Base-by-base conservation (phyloP, 2,113 vertebrate species). In the Phyllostomus hastatus region DNA sequence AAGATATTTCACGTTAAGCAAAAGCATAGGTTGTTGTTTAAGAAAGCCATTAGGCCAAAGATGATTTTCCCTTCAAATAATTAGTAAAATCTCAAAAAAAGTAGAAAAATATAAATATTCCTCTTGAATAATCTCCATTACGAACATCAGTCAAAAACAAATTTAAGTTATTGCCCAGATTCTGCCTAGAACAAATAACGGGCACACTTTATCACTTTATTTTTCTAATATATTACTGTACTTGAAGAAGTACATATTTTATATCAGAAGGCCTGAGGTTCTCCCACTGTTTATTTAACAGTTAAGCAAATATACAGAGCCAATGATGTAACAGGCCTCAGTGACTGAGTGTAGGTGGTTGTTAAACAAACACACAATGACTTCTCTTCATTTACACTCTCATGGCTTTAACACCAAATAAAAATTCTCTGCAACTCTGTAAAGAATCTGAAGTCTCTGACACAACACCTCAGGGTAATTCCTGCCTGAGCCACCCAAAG, bases 51-150 rank as follows among this genome's bases (percentile, higher is more conserved):
- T 31, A 83, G 89, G 48, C 19, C n/a, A n/a, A 91, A 88, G 66
- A n/a, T 15, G 17, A 38, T 38, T 66, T 46, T 38, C n/a, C 57
- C 64, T 70, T 80, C 64, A 46, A 4, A 69, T 72, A 95, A 94
- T 87, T 52, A 70, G 41, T 46, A 11, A 94, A 24, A 33, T 41
- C 38, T 46, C 81, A 24, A 87, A 72, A 80, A 90, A 88, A 72
- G 8, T 0, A 87, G 33, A 86, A 54, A 78, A 4, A 28, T 48
- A 76, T 78, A 31, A 79, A 80, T 66, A 57, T 64, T 89, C 73
- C 8, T 78, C n/a, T 46, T 43, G 19, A 92, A 90, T 73, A 96
- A 95, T 57, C 72, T 76, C 64, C 24, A 41, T 90, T 92, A 84
- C 10, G 7, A 95, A 15, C n/a, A 22, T 64, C 15, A 64, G 28